Conservation (phyloP, 2,797 vertebrate genomes). For the Siniperca undulata region DNA sequence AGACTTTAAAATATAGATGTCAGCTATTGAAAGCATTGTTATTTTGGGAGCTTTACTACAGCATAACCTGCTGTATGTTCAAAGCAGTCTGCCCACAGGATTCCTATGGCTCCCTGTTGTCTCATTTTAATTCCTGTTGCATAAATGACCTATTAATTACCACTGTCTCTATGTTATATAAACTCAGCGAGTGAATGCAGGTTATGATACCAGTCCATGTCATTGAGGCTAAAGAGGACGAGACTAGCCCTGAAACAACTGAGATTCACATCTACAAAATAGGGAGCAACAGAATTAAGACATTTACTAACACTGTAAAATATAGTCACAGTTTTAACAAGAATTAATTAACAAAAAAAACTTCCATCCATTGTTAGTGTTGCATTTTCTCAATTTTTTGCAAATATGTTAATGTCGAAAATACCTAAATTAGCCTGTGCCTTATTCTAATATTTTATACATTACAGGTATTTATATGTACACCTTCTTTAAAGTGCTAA, state of each 20-base stretch:
- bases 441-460: background rate
- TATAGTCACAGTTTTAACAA: background rate
- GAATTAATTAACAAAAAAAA: background rate
- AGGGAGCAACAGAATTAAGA: background rate
- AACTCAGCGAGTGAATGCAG: background rate
- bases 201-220: background rate
- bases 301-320: background rate
- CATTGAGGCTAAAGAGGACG: background rate
- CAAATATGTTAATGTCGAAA: background rate
- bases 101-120: background rate
- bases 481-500: background rate
- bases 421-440: too few relatives aligned
- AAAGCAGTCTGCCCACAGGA: background rate
- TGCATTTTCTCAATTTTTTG: background rate
- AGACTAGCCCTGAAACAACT: background rate
- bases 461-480: background rate
- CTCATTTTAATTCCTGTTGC: slow-evolving; percentile 13
- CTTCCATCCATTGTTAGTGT: background rate
- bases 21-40: slow-evolving; percentile 54
- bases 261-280: background rate
- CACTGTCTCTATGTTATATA: too few relatives aligned
- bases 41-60: slow-evolving; percentile 46
- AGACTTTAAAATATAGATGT: slow-evolving; percentile 62
- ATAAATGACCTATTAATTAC: slow-evolving; percentile 11
- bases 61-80: slow-evolving; percentile 1